Evolutionary conservation across 2,888 invertebrate genomes (phyloP).

Genomic region (Catonia carolina): DNA sequence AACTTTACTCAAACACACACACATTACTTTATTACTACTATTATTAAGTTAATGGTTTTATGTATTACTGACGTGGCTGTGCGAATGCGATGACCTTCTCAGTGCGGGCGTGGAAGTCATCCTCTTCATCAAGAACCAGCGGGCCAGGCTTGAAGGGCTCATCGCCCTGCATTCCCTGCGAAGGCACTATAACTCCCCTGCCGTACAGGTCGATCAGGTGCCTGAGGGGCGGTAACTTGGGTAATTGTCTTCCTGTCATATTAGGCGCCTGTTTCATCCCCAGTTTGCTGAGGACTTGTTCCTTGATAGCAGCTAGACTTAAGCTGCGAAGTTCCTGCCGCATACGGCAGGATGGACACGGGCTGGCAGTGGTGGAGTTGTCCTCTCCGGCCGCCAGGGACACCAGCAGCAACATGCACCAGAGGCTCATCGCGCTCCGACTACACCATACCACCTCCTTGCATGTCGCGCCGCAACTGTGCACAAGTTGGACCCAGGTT

Average conservation of each 20-base stretch:
- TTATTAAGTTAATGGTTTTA: too few relatives aligned
- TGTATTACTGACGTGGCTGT: slow-evolving; percentile 39
- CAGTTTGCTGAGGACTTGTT: slow-evolving; percentile 52
- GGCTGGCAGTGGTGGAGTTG: slow-evolving; percentile 15
- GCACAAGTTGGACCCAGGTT: not conserved
- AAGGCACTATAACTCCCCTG: slow-evolving; percentile 35
- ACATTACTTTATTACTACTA: too few relatives aligned
- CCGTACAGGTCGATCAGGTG: slow-evolving; percentile 24
- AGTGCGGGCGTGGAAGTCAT: slow-evolving; percentile 60
- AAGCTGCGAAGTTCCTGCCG: slow-evolving; percentile 51
- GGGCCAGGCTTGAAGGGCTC: slow-evolving; percentile 39
- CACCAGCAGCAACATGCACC: not conserved
- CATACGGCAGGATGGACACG: slow-evolving; percentile 49
- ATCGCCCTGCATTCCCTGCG: slow-evolving; percentile 44
- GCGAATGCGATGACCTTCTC: slow-evolving; percentile 63
- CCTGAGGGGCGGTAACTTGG: slow-evolving; percentile 39
- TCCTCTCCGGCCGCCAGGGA: slow-evolving; percentile 18
- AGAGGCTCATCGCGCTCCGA: not conserved
- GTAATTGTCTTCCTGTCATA: slow-evolving; percentile 52
- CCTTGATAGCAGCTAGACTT: slow-evolving; percentile 53
- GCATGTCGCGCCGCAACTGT: not conserved
- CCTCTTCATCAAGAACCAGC: slow-evolving; percentile 48
- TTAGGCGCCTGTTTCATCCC: slow-evolving; percentile 53
- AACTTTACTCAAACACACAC: too few relatives aligned
- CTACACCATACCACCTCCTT: not conserved